Evolutionary conservation across 2,888 invertebrate species (phyloP), one percentile per base, ranked within the genome.

Genomic region (Tenthredo notha): DNA sequence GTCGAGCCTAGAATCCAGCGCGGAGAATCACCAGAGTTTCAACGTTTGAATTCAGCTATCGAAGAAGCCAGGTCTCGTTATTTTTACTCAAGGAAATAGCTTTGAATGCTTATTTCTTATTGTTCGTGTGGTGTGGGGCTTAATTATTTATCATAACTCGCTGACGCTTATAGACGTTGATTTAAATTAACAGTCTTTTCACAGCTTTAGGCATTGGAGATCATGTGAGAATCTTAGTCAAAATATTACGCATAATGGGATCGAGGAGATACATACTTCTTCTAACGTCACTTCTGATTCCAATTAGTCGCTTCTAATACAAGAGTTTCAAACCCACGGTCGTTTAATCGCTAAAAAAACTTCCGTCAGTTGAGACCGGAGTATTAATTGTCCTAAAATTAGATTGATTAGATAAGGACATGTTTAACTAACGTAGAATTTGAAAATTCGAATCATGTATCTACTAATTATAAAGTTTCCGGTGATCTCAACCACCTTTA

Each of bases 21-120:
- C 65, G 94, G 94, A 88, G 93, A 92, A 10, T 96, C 96, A 90
- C 97, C 97, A 25, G 97, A 96, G 91, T 96, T 94, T 93, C 95
- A 95, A 87, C 95, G 96, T 89, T 94, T 97, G 89, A 97, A 97
- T 93, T 94, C 95, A 86, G 96, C 96, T 92, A 96, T 97, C 89
- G 97, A 97, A 93, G 96, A 96, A 93, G 96, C 96, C 87, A 96
- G 97, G 96, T 97, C 92, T 93, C 94, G 90, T 67, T 58, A 29
- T 70, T 83, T 83, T 47, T 70, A 61, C 43, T 12, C 21, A 33
- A 65, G 67, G 25, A 61, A 80, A 80, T 78, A 54, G 58, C 33
- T 78, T 50, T 54, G n/a, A 54, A 78, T 78, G 54, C 25, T 78
- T 78, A 12, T 3, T 74, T n/a, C 21, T 70, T 6, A 37, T 75